Conservation (phyloP, 2,113 vertebrate genomes). For the Oreochromis spilurus region DNA sequence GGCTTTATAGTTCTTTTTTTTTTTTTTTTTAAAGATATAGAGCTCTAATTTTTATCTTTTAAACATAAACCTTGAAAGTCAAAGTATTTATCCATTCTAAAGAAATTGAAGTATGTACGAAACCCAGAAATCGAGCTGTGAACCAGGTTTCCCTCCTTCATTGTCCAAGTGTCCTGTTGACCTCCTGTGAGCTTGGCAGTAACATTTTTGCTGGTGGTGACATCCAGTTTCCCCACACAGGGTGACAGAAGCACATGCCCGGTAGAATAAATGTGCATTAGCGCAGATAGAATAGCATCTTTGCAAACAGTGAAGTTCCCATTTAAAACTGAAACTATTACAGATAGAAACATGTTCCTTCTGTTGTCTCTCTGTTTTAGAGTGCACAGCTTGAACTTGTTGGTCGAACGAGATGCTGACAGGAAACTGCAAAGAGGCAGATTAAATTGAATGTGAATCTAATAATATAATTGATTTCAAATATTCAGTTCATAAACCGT, state of each 20-base stretch:
- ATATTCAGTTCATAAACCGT: background rate
- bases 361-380: rapidly evolving
- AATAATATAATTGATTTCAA: background rate
- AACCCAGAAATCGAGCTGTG: background rate
- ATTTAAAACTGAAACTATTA: background rate
- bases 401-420: rapidly evolving
- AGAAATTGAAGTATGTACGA: rapidly evolving
- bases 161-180: background rate
- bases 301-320: background rate
- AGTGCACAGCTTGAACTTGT: background rate
- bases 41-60: background rate
- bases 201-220: background rate
- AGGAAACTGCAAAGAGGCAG: background rate
- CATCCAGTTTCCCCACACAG: background rate
- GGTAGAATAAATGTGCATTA: background rate
- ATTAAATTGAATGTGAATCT: rapidly evolving
- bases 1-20: background rate
- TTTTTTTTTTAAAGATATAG: background rate
- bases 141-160: rapidly evolving
- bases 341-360: background rate
- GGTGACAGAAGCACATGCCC: background rate
- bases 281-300: background rate
- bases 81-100: background rate
- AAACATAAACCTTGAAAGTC: rapidly evolving
- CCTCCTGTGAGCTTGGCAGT: background rate